A percentile compares a stretch with the other conserved stretches of the same genome.
Conservation (phyloP, 2,113 vertebrate genomes). For the Psephotus haematonotus region DNA sequence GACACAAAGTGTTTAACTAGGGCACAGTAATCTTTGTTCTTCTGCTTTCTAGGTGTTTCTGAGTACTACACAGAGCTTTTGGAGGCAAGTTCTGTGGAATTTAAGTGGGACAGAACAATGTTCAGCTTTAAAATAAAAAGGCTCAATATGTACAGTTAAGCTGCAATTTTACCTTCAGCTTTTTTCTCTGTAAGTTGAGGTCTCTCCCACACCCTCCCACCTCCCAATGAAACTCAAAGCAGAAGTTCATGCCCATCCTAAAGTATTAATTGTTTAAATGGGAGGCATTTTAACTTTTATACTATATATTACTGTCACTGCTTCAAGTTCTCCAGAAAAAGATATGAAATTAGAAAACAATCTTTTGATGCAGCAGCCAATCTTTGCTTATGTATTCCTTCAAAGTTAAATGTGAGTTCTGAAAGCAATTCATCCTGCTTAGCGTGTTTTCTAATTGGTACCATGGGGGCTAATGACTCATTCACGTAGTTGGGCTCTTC, state of each 20-base stretch:
- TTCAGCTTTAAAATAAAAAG: background rate
- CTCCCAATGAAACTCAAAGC: background rate
- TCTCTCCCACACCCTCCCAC: background rate
- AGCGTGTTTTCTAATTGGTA: background rate
- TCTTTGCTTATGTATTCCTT: background rate
- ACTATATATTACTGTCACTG: background rate
- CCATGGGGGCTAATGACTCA: slow-evolving; percentile 11
- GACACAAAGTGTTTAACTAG: background rate
- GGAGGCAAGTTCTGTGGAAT: background rate
- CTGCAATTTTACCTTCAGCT: background rate
- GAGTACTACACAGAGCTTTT: background rate
- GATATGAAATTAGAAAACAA: background rate
- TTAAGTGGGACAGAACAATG: background rate
- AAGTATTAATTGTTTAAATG: background rate
- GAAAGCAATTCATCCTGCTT: background rate
- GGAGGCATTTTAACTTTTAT: background rate
- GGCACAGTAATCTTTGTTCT: background rate
- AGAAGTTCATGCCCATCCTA: background rate
- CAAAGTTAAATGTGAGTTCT: slow-evolving; percentile 9
- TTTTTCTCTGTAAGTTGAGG: background rate
- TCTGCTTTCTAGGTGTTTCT: background rate
- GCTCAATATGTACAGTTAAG: background rate
- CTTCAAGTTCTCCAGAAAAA: background rate
- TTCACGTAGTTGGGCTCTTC: background rate
- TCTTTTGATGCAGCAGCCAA: background rate